Base-by-base conservation (phyloP, 2,113 vertebrate genomes). In the Myodes glareolus region DNA sequence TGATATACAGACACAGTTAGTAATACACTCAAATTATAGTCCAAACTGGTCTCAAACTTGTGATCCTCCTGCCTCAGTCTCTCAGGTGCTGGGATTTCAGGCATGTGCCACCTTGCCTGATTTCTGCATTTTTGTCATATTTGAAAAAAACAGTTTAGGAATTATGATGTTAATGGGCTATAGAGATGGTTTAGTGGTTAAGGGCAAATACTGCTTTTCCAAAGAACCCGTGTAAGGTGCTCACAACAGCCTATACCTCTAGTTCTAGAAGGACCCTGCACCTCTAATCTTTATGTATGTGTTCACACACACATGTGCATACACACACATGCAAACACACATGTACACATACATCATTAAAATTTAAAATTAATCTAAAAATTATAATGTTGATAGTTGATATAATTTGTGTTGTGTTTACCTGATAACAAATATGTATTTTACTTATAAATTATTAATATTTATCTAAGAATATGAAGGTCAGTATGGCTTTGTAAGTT, bases 381-480 rank as follows among this genome's bases (percentile, higher is more conserved):
- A 29, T 91, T 75, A 3, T 85, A 75, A 94, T 92, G 21, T 25
- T 42, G n/a, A 7, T 61, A 61, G 80, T 90, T 67, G 1, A 39
- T 77, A 68, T n/a, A 82, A 21, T 94, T 96, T 88, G 36, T 84
- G 67, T 45, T 94, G 3, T 93, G 78, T 91, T n/a, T 10, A 42
- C 3, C 77, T 85, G 4, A 89, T 45, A 96, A 33, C 7, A 68
- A 90, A 52, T 68, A 87, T 0, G 21, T 0, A 27, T 90, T 95
- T 96, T 68, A 76, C 2, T 85, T 94, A 52, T 0, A 84, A 27
- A 39, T 84, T 96, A 45, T 96, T 85, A 95, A 55, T 94, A 73
- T 67, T 88, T 27, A 87, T 58, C 7, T 86, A 88, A 80, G 21
- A 75, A 33, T 78, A 63, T 94, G 76, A 96, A 94, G 7, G 14